Conservation (phyloP, 2,888 invertebrate species). For the Cerastoderma edule region DNA sequence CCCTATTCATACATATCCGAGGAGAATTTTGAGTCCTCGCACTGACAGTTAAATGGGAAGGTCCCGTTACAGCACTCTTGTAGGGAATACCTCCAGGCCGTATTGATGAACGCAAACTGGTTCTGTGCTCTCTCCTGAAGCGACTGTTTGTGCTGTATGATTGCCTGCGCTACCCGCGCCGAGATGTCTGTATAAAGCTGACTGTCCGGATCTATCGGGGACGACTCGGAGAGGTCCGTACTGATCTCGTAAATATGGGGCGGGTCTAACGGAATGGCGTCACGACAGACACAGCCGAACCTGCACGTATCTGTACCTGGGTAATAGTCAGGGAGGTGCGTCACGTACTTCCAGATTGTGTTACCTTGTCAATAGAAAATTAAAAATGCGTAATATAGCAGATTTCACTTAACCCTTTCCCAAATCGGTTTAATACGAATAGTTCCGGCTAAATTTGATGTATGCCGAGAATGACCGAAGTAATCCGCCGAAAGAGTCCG, state of each 20-base stretch:
- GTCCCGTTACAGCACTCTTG: conserved; percentile 82
- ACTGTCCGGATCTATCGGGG: conserved; percentile 73
- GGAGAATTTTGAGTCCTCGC: conserved; percentile 58
- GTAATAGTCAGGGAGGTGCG: conserved; percentile 76
- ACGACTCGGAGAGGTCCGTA: conserved; percentile 83
- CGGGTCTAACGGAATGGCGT: conserved; percentile 80
- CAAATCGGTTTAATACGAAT: neutral
- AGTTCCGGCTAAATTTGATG: too few species aligned
- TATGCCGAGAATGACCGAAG: too few species aligned
- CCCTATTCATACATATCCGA: conserved; percentile 21
- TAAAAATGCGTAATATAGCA: neutral
- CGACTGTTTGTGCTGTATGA: conserved; percentile 69
- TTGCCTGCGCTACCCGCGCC: conserved; percentile 63
- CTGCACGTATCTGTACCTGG: conserved; percentile 76
- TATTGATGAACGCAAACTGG: conserved; percentile 72
- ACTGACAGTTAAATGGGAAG: conserved; percentile 78
- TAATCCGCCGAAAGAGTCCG: too few species aligned
- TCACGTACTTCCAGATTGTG: conserved; percentile 81
- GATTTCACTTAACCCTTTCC: neutral
- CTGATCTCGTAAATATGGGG: conserved; percentile 84
- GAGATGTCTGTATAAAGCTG: conserved; percentile 48
- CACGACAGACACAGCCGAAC: conserved; percentile 70
- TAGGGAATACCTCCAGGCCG: conserved; percentile 80
- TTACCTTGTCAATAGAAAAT: conserved; percentile 53
- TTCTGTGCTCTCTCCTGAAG: conserved; percentile 66